Evolutionary conservation across 2,888 invertebrate genomes (phyloP).

Genomic region (Aphelenchoides bicaudatus): DNA sequence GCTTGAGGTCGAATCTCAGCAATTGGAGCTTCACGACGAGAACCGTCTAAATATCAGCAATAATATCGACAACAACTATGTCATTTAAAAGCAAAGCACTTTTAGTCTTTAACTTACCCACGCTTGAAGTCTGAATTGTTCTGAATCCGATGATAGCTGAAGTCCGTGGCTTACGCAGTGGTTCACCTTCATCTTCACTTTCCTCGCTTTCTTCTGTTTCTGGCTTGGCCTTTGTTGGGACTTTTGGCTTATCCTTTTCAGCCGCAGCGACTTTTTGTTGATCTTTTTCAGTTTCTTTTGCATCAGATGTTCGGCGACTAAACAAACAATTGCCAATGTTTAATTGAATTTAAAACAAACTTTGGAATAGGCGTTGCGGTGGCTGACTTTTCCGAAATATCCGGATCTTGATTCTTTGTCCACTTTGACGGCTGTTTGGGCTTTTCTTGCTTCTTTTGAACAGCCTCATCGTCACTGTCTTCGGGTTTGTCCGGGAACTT

Average conservation of each 20-base stretch:
- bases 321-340: not conserved
- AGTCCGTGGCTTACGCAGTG: slow-evolving; percentile 31
- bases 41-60: slow-evolving; percentile 27
- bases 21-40: slow-evolving; percentile 40
- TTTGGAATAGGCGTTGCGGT: slow-evolving; percentile 21
- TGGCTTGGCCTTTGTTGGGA: slow-evolving; percentile 16
- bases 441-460: slow-evolving; percentile 14
- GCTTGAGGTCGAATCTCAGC: slow-evolving; percentile 38
- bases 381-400: slow-evolving; percentile 30
- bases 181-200: slow-evolving; percentile 43
- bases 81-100: slow-evolving; percentile 6
- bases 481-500: slow-evolving; percentile 41
- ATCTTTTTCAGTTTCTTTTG: no score
- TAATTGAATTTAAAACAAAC: slow-evolving; percentile 1
- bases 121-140: slow-evolving; percentile 35
- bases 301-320: slow-evolving; percentile 7
- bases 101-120: slow-evolving; percentile 10
- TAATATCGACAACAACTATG: not conserved
- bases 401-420: slow-evolving; percentile 38
- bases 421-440: slow-evolving; percentile 28
- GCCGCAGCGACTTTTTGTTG: no score
- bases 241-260: slow-evolving; percentile 15
- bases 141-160: slow-evolving; percentile 42
- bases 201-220: slow-evolving; percentile 37
- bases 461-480: slow-evolving; percentile 31